Evolutionary conservation across 2,797 vertebrate species (phyloP), one percentile per base, ranked within the genome.

Genomic region (Mycteria americana): DNA sequence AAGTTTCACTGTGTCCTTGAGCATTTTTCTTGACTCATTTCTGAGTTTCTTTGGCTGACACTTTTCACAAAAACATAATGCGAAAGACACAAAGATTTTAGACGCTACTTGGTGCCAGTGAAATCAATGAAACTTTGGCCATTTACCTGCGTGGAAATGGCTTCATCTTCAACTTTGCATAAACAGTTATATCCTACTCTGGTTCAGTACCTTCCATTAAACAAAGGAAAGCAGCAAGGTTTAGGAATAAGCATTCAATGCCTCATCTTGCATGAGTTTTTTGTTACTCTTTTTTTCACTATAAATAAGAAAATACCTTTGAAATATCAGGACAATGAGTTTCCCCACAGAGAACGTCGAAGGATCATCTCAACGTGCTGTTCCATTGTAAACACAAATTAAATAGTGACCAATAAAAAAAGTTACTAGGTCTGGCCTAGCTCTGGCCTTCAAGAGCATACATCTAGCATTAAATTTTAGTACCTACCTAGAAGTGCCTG

Each of bases 401-500:
- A 39, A 79, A 65, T 10, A 46, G 33, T 7, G 17, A 64, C 9
- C 30, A 65, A 2, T 59, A 63, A 75, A 25, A 25, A 23, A 65
- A 81, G 67, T 37, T 46, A 73, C 39, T 48, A 51, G 8, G 27
- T 73, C 59, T 86, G 60, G 78, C 14, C 65, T n/a, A 62, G 53
- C 24, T 85, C 51, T 69, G 41, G 19, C 50, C 50, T 88, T 62
- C 46, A 82, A 82, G 24, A 80, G 12, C 39, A 25, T 10, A 83
- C n/a, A 80, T 22, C 27, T 43, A 69, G 15, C 51, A 90, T 74
- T 85, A 77, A 87, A 83, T 48, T 72, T 67, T 60, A 75, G 95
- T 89, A 98, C 99, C 98, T 98, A 99, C 99, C 99, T 86, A 99
- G 98, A 97, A 99, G 98, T 67, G 99, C 99, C 97, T 99, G 98